Percentiles rank a stretch among this genome's conserved stretches.
phyloP scores from a whole-genome alignment of 2,113 vertebrate genomes.

The Lathamus discolor region DNA sequence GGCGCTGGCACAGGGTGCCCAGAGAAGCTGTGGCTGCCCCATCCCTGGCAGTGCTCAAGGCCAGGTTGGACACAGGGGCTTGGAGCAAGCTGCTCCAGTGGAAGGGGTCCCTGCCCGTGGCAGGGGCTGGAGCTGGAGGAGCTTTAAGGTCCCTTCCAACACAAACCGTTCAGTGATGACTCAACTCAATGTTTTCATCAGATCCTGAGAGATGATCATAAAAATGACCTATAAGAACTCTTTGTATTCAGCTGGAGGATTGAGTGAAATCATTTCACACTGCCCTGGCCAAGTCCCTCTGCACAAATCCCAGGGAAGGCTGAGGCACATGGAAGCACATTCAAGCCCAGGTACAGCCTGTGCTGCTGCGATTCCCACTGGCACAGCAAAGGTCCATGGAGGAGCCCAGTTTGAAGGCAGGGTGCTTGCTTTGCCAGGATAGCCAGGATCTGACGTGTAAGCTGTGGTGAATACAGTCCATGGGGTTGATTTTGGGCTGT shows the following conservation, averaged over 20 bases:
- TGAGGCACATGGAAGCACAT: neutral
- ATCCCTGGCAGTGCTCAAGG: too few species aligned
- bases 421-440: neutral
- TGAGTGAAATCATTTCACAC: rapidly evolving
- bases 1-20: too few species aligned
- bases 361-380: neutral
- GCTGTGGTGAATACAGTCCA: neutral
- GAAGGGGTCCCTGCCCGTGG: too few species aligned
- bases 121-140: neutral
- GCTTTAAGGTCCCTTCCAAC: neutral
- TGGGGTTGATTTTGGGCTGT: neutral
- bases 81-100: too few species aligned
- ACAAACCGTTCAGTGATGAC: neutral
- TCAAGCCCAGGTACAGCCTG: neutral
- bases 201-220: neutral
- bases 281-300: neutral
- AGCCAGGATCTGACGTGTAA: neutral
- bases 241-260: neutral
- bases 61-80: too few species aligned
- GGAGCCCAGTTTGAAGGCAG: neutral
- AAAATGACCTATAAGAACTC: neutral
- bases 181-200: neutral
- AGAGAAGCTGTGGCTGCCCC: too few species aligned
- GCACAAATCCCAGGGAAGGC: neutral
- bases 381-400: neutral